Conservation (phyloP, 1,140 invertebrate species). For the Trypoxylus dichotomus region DNA sequence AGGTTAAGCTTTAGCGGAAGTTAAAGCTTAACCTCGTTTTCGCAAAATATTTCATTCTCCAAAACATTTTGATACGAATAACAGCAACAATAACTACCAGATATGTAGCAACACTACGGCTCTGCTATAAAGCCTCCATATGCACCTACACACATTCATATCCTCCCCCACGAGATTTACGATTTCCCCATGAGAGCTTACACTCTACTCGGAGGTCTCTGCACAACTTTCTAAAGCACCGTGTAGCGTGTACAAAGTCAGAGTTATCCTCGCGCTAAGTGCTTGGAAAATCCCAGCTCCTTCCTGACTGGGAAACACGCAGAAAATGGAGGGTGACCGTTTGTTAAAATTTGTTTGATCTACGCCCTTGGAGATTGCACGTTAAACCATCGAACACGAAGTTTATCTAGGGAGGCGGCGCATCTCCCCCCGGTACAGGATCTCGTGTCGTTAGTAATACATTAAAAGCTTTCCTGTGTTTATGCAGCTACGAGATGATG, state of each 20-base stretch:
- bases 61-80: no score
- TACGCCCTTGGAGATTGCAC: not conserved
- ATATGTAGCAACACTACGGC: no score
- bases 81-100: no score
- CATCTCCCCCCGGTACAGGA: not conserved
- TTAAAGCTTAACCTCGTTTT: no score
- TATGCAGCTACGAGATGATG: not conserved
- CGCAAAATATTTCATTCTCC: no score
- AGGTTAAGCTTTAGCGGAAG: no score
- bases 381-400: not conserved
- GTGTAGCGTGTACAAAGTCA: not conserved
- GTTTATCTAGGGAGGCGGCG: not conserved
- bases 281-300: not conserved
- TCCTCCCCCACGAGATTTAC: no score
- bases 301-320: not conserved
- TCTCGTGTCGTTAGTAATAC: not conserved
- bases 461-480: not conserved
- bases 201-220: no score
- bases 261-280: not conserved
- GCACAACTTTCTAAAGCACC: not conserved
- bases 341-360: not conserved
- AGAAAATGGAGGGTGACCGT: not conserved
- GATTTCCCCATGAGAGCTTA: no score
- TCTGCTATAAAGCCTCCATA: no score
- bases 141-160: no score